Base-by-base conservation (phyloP, 2,113 vertebrate species). In the Parotia lawesii region DNA sequence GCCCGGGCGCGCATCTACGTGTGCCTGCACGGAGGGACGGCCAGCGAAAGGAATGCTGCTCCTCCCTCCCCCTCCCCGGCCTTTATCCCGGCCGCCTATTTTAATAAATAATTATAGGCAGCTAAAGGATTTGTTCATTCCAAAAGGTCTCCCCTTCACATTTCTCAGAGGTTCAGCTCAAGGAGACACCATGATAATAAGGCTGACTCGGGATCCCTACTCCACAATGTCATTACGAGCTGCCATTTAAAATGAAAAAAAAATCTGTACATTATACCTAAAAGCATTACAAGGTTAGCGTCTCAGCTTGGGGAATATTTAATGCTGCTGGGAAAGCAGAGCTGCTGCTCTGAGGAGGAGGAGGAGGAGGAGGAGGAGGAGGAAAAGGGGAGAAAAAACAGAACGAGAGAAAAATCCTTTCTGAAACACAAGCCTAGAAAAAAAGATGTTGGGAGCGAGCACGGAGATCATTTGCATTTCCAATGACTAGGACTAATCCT, bases 21-120 rank as follows among this genome's bases (percentile, higher is more conserved):
- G 18, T 8, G 51, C 29, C 73, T 19, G 62, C 73, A 65, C 2
- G 23, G 80, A 69, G 83, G 90, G 93, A 76, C 3, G 14, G 33
- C 29, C 56, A n/a, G 76, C 31, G 85, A 93, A 73, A 87, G 87
- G 91, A 93, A 89, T 93, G 96, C 96, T 65, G 96, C 96, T 96
- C 94, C 92, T 89, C 85, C 95, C 94, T 90, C 85, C 90, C 87
- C 83, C 64, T 87, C 94, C 91, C 91, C 76, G 3, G 93, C 92
- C 91, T 95, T 95, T 71, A 90, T 96, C 95, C 95, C n/a, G 73
- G 89, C 85, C 87, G 94, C 94, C 96, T 90, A 93, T 97, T 97
- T 97, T 97, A 97, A 98, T 98, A 98, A 98, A 98, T 97, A 97
- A 98, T 97, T 97, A 97, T 86, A 95, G 97, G 89, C 96, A 94